These are phyloP conservation scores for Channa striata DNA, from an alignment of 2,797 vertebrate species.

Conservation along the genomic window DNA sequence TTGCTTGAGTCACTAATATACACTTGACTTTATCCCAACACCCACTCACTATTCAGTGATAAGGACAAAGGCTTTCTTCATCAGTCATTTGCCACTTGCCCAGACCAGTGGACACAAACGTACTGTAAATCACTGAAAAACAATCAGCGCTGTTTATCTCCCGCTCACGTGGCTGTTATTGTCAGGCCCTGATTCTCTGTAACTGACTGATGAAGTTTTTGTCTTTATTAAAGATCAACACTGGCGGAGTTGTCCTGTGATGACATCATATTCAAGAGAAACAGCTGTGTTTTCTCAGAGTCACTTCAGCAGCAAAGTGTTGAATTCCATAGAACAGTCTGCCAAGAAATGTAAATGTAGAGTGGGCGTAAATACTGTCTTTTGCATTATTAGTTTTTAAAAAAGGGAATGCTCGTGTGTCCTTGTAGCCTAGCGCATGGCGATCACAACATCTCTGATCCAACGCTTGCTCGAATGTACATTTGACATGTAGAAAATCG, in stretches of 20 bases:
- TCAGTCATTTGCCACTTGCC: constrained; percentile 18
- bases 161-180: constrained; percentile 32
- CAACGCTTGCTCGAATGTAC: neutral
- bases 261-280: constrained; percentile 80
- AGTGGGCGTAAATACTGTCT: constrained; percentile 29
- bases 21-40: constrained; percentile 72
- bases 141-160: constrained; percentile 53
- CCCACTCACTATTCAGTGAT: constrained; percentile 64
- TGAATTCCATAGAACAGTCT: constrained; percentile 54
- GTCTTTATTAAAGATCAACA: constrained; percentile 82
- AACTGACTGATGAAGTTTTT: constrained; percentile 69
- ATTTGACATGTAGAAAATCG: neutral
- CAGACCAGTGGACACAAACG: neutral
- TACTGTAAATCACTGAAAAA: constrained; percentile 18
- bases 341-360: constrained; percentile 66
- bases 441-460: constrained; percentile 10
- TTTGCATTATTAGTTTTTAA: constrained; percentile 18
- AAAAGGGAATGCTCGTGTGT: constrained; percentile 5
- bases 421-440: neutral
- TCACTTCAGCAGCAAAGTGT: constrained; percentile 73
- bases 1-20: constrained; percentile 80
- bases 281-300: constrained; percentile 84
- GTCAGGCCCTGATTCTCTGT: constrained; percentile 43
- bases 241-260: constrained; percentile 68
- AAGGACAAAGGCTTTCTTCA: constrained; percentile 57